Evolutionary conservation across 2,113 vertebrate genomes (phyloP).

Genomic region (Asarcornis scutulata): DNA sequence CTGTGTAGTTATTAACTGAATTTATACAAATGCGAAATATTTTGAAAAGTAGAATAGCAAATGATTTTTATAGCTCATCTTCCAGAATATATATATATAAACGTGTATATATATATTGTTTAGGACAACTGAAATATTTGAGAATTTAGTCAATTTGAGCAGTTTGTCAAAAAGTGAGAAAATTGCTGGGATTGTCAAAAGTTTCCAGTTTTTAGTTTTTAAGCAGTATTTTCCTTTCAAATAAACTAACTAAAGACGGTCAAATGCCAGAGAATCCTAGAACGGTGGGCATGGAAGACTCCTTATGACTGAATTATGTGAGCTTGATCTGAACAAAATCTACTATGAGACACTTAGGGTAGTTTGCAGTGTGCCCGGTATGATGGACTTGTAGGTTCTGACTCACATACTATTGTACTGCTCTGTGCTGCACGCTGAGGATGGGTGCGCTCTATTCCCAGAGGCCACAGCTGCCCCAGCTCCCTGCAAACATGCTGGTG

Average conservation of each 20-base stretch:
- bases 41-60: neutral
- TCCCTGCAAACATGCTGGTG: neutral
- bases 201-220: neutral
- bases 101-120: no score
- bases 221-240: neutral
- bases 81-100: neutral
- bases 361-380: neutral
- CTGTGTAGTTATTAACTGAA: neutral
- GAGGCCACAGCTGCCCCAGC: neutral
- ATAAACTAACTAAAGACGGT: neutral
- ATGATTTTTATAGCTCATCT: neutral
- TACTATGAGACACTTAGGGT: neutral
- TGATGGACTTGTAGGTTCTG: neutral
- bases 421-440: neutral
- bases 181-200: neutral
- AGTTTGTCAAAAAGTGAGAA: neutral
- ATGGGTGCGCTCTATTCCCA: neutral
- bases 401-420: neutral
- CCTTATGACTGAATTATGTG: neutral
- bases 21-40: neutral
- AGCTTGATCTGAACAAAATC: neutral
- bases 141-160: neutral
- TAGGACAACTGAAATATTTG: neutral
- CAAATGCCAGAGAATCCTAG: neutral
- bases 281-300: neutral